Conservation (phyloP, 2,113 vertebrate genomes). For the Syrrhaptes paradoxus region DNA sequence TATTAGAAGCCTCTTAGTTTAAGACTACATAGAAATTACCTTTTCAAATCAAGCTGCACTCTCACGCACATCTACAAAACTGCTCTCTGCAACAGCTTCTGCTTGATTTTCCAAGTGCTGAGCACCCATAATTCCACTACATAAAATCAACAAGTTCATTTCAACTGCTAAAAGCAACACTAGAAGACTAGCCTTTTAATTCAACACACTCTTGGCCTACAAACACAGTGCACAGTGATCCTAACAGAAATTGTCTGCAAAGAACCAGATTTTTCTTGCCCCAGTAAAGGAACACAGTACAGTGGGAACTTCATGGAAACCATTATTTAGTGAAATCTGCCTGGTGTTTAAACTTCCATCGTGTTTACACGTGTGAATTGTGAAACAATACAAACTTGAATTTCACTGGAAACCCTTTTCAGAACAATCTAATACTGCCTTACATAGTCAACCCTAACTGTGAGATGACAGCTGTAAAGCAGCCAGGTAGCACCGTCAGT, state of each 20-base stretch:
- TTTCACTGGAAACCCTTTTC: not conserved
- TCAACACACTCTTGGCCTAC: not conserved
- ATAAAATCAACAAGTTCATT: not conserved
- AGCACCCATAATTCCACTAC: not conserved
- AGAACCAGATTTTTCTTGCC: not conserved
- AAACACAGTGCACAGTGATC: not conserved
- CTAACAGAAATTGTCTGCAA: not conserved
- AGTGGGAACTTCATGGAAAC: not conserved
- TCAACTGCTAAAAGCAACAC: not conserved
- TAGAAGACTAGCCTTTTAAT: not conserved
- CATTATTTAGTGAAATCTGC: not conserved
- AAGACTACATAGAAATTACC: not conserved
- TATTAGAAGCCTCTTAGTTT: not conserved
- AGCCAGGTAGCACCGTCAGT: fast-evolving
- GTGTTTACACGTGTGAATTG: not conserved
- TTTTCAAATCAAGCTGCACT: not conserved
- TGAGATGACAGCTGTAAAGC: not conserved
- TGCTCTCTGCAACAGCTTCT: not conserved
- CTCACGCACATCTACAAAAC: not conserved
- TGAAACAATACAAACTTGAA: not conserved
- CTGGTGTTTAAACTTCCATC: not conserved
- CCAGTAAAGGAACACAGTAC: not conserved
- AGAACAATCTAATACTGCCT: not conserved
- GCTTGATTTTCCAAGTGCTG: not conserved
- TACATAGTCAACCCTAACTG: not conserved